A percentile compares a stretch with the other conserved stretches of the same genome.
Evolutionary conservation across 2,113 vertebrate genomes (phyloP).

Genomic region (Tetrax tetrax): DNA sequence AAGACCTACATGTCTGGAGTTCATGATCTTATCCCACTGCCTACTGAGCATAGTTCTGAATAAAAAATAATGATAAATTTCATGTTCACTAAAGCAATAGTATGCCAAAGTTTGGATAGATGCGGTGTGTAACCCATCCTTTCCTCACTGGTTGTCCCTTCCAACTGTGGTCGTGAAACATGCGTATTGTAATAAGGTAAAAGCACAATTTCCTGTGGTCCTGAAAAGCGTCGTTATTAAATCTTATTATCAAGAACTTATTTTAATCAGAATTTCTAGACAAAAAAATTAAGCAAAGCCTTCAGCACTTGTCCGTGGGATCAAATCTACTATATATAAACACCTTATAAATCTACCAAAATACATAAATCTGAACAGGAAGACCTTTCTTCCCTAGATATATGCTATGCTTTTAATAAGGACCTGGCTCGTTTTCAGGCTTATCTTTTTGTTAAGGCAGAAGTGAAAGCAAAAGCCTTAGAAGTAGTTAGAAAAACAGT

Average conservation of each 20-base stretch:
- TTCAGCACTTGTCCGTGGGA: constrained; percentile 56
- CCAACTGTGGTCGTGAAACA: background rate
- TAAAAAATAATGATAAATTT: background rate
- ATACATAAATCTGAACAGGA: constrained; percentile 55
- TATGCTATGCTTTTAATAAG: constrained; percentile 74
- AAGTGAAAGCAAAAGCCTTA: constrained; percentile 77
- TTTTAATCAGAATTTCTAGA: constrained; percentile 62
- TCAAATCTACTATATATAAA: constrained; percentile 42
- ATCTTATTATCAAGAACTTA: background rate
- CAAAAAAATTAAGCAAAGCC: constrained; percentile 62
- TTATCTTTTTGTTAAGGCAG: constrained; percentile 76
- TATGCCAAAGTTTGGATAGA: background rate
- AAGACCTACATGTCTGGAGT: background rate
- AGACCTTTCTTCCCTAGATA: constrained; percentile 61
- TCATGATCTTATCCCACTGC: background rate
- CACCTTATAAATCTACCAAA: constrained; percentile 63
- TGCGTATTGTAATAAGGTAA: background rate
- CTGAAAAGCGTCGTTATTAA: background rate
- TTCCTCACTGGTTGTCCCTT: background rate
- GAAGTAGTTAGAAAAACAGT: constrained; percentile 77
- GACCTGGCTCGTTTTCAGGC: constrained; percentile 70
- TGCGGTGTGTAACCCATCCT: background rate
- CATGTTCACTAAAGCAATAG: background rate
- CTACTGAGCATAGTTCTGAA: background rate
- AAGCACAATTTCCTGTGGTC: background rate